Conservation (phyloP, 2,888 invertebrate species). For the Phania funesta region DNA sequence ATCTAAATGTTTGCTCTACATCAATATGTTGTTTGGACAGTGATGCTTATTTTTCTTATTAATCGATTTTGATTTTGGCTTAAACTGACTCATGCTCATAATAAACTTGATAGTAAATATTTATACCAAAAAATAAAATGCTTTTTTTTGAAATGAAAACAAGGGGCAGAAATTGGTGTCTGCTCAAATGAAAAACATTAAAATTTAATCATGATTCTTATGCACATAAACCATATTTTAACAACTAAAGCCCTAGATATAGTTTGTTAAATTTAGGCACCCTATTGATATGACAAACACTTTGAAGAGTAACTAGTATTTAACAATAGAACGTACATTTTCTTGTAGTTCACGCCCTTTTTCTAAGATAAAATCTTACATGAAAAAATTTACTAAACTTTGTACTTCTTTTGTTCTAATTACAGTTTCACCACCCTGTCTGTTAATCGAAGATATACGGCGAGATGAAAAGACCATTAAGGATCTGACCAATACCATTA, state of each 20-base stretch:
- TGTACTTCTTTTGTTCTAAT: slow-evolving; percentile 35
- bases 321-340: not conserved
- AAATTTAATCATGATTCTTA: slow-evolving; percentile 37
- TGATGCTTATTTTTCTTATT: slow-evolving; percentile 19
- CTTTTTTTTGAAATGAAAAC: not conserved
- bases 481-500: slow-evolving; percentile 91
- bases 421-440: slow-evolving; percentile 77
- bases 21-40: not conserved
- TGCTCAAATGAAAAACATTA: not conserved
- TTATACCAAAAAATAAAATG: slow-evolving; percentile 6
- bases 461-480: slow-evolving; percentile 88
- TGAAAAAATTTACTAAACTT: slow-evolving; percentile 21
- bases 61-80: slow-evolving; percentile 37
- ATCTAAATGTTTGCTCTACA: slow-evolving; percentile 11
- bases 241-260: not conserved
- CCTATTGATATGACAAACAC: not conserved
- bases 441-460: slow-evolving; percentile 80
- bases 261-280: not conserved
- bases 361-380: slow-evolving; percentile 3
- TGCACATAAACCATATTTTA: slow-evolving; percentile 16
- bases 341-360: slow-evolving; percentile 21
- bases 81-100: slow-evolving; percentile 45
- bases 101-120: slow-evolving; percentile 28
- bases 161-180: not conserved
- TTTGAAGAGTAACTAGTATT: not conserved